Base-by-base conservation (phyloP, 2,113 vertebrate genomes). In the Loxodonta africana region DNA sequence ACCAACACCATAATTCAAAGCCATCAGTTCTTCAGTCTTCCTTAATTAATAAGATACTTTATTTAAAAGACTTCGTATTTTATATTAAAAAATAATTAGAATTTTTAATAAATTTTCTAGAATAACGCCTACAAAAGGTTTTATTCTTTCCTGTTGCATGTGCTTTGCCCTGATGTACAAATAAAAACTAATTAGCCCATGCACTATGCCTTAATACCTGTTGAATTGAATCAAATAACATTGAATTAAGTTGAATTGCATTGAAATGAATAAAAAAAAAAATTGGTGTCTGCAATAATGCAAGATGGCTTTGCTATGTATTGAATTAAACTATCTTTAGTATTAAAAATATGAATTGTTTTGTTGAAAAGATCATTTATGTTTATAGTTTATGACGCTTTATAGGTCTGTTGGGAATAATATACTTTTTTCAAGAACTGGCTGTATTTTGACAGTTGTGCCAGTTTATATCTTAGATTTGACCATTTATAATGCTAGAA, bases 201-300 rank as follows among this genome's bases (percentile, higher is more conserved):
- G 44, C 21, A 65, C 74, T 87, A 93, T 76, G 37, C 25, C 26
- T 6, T 57, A 26, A 71, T 87, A 37, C 11, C 71, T 69, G 83
- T 86, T 90, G 80, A 93, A 57, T 91, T 89, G 33, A 88, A 78
- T 91, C 26, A 95, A 95, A 90, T 37, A 18, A 10, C 94, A 93
- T 57, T 87, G 84, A 89, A 92, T 87, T 33, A 89, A 94, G 60
- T 41, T 92, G 48, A 83, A 57, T 65, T 96, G 53, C 83, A 81
- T 71, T 90, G n/a, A 88, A 96, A 94, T 92, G n/a, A 91, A 92
- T 67, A 88, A n/a, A 51, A 30, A 62, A 41, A 60, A 91, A 91
- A 95, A 86, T 95, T 91, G 86, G 62, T 86, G 82, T 87, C 41
- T 76, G 44, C 3, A 81, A 96, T 94, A 94, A 96, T 80, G n/a